Evolutionary conservation across 1,140 invertebrate species (phyloP), one percentile per base, ranked within the genome.

Genomic region (Camponotus floridanus): DNA sequence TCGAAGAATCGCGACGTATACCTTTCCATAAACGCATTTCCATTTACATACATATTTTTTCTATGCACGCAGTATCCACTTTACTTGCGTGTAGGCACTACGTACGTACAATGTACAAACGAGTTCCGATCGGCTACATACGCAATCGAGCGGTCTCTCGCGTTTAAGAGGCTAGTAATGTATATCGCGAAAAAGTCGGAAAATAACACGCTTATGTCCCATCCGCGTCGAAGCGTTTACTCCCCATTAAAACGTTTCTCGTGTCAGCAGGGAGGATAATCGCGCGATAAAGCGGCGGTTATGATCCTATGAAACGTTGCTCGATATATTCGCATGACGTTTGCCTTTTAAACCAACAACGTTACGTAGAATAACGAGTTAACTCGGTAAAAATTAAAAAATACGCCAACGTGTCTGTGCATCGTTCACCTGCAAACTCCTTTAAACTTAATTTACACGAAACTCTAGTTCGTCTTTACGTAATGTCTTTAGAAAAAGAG

Each of bases 221-320:
- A 81, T 68, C 36, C 51, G 76, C 62, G 68, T 57, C 21, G 78
- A 70, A 70, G 31, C 78, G 26, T 71, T 71, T 70, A 71, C 51
- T 70, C 51, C 36, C 78, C 51, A 70, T 81, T 81, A 71, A 81
- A 81, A 71, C 45, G 36, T 42, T 70, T 81, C 51, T 15, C 59
- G 36, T 70, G 64, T 70, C 65, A 81, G 48, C 78, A 59, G 36
- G 36, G 55, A 70, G 33, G 51, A 18, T 81, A 70, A 81, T 81
- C 65, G 65, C 36, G 31, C 51, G 36, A 81, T 81, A 70, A 81
- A 71, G 33, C 21, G 4, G 64, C 36, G 33, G 26, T 71, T 81
- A 57, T 33, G 65, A 55, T 79, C 33, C 76, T 68, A 26, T 18
- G 65, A n/a, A 59, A 33, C n/a, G 21, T 39, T 9, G n/a, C 48